These are phyloP conservation scores for Dolichomitus sp. DNA, from an alignment of 2,888 invertebrate genomes.

Conservation along the genomic window DNA sequence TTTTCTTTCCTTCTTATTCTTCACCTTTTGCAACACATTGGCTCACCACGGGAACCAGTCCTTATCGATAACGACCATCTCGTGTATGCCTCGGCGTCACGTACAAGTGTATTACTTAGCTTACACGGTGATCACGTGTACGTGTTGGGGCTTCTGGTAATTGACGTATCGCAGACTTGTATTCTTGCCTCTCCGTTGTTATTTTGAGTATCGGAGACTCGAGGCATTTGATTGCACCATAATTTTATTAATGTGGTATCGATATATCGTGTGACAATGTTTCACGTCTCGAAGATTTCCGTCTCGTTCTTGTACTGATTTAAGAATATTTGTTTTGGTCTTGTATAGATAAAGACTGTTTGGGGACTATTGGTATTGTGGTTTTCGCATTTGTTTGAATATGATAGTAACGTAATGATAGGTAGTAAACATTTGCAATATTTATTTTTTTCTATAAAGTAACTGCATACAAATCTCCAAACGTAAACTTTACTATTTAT, in stretches of 20 bases:
- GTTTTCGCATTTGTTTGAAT: no score
- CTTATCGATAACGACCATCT: constrained; percentile 64
- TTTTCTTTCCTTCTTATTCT: constrained; percentile 18
- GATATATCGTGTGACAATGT: neutral
- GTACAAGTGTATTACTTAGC: constrained; percentile 33
- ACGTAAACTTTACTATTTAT: no score
- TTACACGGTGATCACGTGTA: neutral
- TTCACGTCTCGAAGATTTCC: neutral
- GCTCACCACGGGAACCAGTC: neutral
- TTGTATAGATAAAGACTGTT: no score
- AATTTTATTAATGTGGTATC: neutral
- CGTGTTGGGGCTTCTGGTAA: neutral
- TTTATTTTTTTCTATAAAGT: no score
- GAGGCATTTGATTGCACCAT: neutral
- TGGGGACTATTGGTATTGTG: no score
- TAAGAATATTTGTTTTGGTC: no score
- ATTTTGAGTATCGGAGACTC: neutral
- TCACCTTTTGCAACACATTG: neutral
- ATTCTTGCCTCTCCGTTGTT: neutral
- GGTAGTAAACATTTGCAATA: no score
- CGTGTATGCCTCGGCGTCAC: constrained; percentile 17
- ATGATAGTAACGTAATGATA: no score
- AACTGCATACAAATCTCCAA: no score
- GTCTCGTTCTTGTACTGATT: neutral
- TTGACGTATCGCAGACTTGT: neutral